These are phyloP conservation scores for Drosophila paulistorum DNA, from an alignment of 1,140 invertebrate genomes.

Conservation along the genomic window DNA sequence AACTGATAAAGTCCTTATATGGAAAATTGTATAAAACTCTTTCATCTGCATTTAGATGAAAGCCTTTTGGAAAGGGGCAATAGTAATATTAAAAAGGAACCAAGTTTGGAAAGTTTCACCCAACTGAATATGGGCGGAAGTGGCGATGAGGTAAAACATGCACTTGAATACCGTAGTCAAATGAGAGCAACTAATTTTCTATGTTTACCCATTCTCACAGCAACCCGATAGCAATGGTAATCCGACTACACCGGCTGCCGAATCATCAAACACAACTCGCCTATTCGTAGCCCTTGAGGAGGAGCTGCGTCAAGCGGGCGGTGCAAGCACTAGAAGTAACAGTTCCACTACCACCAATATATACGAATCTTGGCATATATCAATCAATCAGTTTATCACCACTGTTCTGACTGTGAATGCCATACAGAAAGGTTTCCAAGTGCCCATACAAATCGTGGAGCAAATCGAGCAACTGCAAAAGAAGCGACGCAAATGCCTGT, in stretches of 20 bases:
- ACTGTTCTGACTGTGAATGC: slow-evolving; percentile 72
- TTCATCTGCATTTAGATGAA: slow-evolving; percentile 53
- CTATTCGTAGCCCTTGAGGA: slow-evolving; percentile 74
- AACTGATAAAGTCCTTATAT: neutral
- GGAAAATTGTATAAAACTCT: neutral
- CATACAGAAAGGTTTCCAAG: slow-evolving; percentile 69
- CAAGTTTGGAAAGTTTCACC: slow-evolving; percentile 79
- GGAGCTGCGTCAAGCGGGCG: slow-evolving; percentile 60
- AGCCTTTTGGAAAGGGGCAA: slow-evolving; percentile 79
- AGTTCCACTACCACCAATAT: slow-evolving; percentile 48
- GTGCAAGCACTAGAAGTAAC: slow-evolving; percentile 54
- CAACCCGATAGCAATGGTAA: slow-evolving; percentile 82
- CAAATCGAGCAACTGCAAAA: slow-evolving; percentile 78
- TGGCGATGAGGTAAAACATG: slow-evolving; percentile 64
- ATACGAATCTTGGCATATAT: slow-evolving; percentile 75
- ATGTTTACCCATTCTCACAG: neutral
- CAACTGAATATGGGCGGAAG: slow-evolving; percentile 74
- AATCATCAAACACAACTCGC: slow-evolving; percentile 63
- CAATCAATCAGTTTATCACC: slow-evolving; percentile 78
- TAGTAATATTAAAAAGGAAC: slow-evolving; percentile 73
- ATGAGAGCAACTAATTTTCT: neutral
- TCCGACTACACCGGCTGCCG: slow-evolving; percentile 76
- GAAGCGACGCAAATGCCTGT: slow-evolving; percentile 79
- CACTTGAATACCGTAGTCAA: neutral
- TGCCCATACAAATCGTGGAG: slow-evolving; percentile 65